Conservation (phyloP, 1,140 invertebrate genomes). For the Drosophila mojavensis region DNA sequence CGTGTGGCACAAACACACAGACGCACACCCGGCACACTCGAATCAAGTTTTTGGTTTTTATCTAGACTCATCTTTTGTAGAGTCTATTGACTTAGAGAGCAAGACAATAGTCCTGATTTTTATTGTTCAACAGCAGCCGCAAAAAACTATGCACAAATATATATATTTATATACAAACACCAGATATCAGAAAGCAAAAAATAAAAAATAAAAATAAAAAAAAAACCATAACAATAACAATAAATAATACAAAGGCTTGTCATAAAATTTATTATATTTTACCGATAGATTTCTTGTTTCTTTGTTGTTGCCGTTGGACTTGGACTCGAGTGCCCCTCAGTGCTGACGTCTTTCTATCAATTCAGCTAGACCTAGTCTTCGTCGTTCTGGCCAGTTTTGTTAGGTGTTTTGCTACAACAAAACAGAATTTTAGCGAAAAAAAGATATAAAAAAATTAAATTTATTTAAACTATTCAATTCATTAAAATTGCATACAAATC, state of each 20-base stretch:
- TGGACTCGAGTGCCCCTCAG: slow-evolving; percentile 14
- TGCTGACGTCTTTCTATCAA: slow-evolving; percentile 30
- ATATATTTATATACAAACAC: no score
- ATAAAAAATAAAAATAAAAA: background rate
- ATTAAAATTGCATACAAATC: slow-evolving; percentile 33
- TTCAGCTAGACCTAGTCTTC: background rate
- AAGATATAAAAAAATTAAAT: background rate
- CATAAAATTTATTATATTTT: slow-evolving; percentile 78
- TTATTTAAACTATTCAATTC: slow-evolving; percentile 26
- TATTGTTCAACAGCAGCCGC: slow-evolving; percentile 47
- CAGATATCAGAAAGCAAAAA: slow-evolving; percentile 22
- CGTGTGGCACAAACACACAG: slow-evolving; percentile 35
- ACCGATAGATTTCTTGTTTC: slow-evolving; percentile 54
- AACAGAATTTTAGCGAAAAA: slow-evolving; percentile 3
- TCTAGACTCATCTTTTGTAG: slow-evolving; percentile 22
- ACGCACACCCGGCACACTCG: background rate
- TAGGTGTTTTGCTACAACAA: slow-evolving; percentile 30
- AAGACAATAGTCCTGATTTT: slow-evolving; percentile 75
- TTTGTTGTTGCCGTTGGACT: background rate
- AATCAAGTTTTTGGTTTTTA: slow-evolving; percentile 32
- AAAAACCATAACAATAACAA: slow-evolving; percentile 66
- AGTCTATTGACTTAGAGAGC: slow-evolving; percentile 68
- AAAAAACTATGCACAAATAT: slow-evolving; percentile 24
- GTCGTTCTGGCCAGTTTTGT: slow-evolving; percentile 1
- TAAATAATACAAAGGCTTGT: slow-evolving; percentile 67